Base-by-base conservation (phyloP, 1,140 invertebrate genomes). In the Drosophila kikkawai region DNA sequence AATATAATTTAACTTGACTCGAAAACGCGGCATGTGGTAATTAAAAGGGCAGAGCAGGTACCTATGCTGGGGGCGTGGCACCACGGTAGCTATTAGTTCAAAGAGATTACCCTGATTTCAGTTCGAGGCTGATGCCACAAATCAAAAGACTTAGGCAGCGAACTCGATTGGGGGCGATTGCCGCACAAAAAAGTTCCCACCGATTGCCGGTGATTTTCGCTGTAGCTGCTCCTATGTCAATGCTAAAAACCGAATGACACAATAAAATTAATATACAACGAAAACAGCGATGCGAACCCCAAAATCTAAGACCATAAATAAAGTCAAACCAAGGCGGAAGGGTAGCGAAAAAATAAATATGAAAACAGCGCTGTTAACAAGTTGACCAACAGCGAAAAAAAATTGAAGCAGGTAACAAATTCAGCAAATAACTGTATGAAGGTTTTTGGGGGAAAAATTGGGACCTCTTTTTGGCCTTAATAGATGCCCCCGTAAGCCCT, bases 21-120 rank as follows among this genome's bases (percentile, higher is more conserved):
- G 71, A 75, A 75, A 82, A 85, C 85, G 75, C 86, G 82, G 81
- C 86, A 83, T 90, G 86, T 86, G 85, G 85, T 90, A 91, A 90
- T 91, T 85, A 91, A 90, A 91, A 90, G 86, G 81, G 82, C 75
- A 85, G 75, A 82, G 81, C 85, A 90, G 84, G 84, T 88, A 88
- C 80, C 84, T 67, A 57, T 70, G 57, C n/a, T 19, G 44, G 57
- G 67, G 85, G 85, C 79, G 85, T 88, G 84, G 37, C 63, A 79
- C 75, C 59, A 88, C 84, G 64, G 85, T 88, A 88, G 85, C 85
- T 80, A 90, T 88, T 88, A 88, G 85, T 75, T 88, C 67, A 55
- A 61, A 34, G 75, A 75, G 83, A 81, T 85, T 78, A 81, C 50
- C 77, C 59, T 65, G 74, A 61, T 67, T 78, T 74, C 51, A 36